Base-by-base conservation (phyloP, 2,888 invertebrate genomes). In the Chrysolina americana region DNA sequence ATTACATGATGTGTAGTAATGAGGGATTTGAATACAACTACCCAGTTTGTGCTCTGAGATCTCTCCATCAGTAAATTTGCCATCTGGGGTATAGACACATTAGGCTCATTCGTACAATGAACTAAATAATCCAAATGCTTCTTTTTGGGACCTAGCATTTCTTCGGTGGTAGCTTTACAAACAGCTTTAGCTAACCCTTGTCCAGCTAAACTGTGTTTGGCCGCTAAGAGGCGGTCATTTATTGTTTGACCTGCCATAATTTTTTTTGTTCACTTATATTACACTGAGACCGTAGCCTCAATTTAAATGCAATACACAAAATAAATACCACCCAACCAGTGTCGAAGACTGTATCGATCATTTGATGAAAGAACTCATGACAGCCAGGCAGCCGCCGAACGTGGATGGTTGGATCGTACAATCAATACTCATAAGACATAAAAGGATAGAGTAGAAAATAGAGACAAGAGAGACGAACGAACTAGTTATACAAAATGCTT, bases 41-140 rank as follows among this genome's bases (percentile, higher is more conserved):
- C 97, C 99, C 99, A 99, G 89, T 96, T 98, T 83, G 96, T 94
- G 90, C 97, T 97, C 89, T 99, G 98, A 80, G 99, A 98, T 85
- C 99, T 91, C 89, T 99, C 99, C 87, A 99, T 97, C 86, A 99
- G 93, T 86, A 99, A 91, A 91, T 99, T 99, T 76, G 99, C 99
- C 91, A 99, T 92, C 89, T 99, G 98, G 84, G 99, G 99, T 90
- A 99, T 99, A 78, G 99, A 99, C 76, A 99, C 99, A 90, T 99
- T 99, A 75, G 99, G 98, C 91, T 99, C 99, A 90, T 99, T 98
- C 87, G 99, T 99, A 91, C 99, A 99, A 89, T 99, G 98, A 86
- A 99, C 95, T 89, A 99, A 92, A 93, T 99, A 99, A 90, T 99
- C 99, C 89, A 99, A 94, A 92, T 99, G 99, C 91, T 99, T 99